Evolutionary conservation across 2,113 vertebrate species (phyloP), one percentile per base, ranked within the genome.

Genomic region (Tringa solitaria): DNA sequence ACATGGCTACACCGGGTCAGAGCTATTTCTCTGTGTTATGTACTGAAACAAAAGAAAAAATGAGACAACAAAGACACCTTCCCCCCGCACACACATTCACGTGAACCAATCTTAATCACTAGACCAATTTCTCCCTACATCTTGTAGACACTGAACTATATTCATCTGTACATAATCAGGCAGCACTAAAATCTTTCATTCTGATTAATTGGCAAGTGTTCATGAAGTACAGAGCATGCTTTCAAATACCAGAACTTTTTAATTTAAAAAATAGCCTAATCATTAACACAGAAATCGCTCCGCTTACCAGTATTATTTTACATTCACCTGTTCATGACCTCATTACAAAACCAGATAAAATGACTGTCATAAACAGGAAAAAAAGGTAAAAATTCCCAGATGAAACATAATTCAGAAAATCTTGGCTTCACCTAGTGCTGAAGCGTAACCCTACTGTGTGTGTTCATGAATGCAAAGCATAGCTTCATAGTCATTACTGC

Each of bases 241-340:
- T 98, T 98, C 97, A 96, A 97, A 98, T 80, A 97, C 74, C 91
- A 97, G 96, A 98, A 98, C 97, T 98, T 98, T 97, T 98, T 97
- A 97, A 98, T 98, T 98, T 97, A 96, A 98, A 98, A 98, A 98
- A 97, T 95, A 97, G 93, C 97, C 96, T 97, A 95, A 97, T 98
- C 97, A 98, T 98, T 98, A 98, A 98, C 90, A 95, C 94, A 97
- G 97, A 98, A 98, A 97, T 97, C 95, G 93, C 95, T 97, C 95
- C 33, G 70, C 96, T 97, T 97, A 98, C 97, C 95, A 97, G 97
- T 97, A 98, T 98, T 98, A 98, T 98, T 98, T 98, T 97, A 98
- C 97, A 97, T 98, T 98, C 97, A 98, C 98, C 98, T 98, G 97
- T 98, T 98, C 96, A 97, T 98, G 98, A 98, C 98, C 97, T 98